These are phyloP conservation scores for Chrysomela aeneicollis DNA, from an alignment of 2,888 invertebrate genomes.

Conservation along the genomic window DNA sequence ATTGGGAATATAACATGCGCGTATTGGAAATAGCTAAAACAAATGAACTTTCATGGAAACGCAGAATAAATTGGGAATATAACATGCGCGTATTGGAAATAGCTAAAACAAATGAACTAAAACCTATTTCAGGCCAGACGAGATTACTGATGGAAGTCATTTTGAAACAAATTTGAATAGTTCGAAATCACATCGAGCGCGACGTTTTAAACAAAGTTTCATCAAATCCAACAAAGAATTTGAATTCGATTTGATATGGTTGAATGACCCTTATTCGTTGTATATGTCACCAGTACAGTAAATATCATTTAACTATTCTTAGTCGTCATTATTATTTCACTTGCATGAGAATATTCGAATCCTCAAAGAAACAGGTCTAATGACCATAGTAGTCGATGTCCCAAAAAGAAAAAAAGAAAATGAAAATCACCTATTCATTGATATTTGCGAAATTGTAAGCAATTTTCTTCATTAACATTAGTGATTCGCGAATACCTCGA, in stretches of 20 bases:
- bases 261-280: not conserved
- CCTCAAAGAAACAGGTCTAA: no score
- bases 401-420: no score
- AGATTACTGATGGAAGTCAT: not conserved
- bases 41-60: not conserved
- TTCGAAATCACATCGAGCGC: not conserved
- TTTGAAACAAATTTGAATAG: not conserved
- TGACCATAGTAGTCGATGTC: no score
- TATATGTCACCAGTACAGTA: not conserved
- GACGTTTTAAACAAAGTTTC: constrained; percentile 14
- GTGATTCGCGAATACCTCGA: no score
- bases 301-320: no score
- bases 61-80: not conserved
- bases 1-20: not conserved
- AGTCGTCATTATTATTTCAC: no score
- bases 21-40: not conserved
- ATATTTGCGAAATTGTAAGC: no score
- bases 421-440: no score
- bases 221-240: constrained; percentile 16
- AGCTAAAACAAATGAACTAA: not conserved
- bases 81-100: not conserved
- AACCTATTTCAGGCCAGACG: not conserved
- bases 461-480: no score
- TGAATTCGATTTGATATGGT: constrained; percentile 9
- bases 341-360: no score